phyloP scores from a whole-genome alignment of 2,797 vertebrate genomes.

The Enteromius paludinosus region DNA sequence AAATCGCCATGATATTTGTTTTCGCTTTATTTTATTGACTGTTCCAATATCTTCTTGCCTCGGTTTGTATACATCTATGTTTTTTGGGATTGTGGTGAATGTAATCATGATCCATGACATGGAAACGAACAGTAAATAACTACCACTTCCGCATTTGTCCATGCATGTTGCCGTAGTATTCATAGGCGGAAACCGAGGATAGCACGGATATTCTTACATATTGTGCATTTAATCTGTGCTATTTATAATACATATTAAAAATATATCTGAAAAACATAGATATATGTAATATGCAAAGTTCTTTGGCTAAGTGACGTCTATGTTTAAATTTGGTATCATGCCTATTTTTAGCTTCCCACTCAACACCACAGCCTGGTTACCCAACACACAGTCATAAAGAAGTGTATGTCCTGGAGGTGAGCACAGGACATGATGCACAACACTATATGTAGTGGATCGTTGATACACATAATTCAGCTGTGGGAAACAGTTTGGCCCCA shows the following conservation, averaged over 20 bases:
- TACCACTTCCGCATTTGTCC: no score
- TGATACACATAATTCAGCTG: constrained; percentile 23
- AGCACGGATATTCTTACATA: no score
- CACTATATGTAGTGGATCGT: constrained; percentile 28
- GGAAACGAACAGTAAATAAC: no score
- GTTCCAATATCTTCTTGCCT: no score
- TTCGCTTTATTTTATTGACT: no score
- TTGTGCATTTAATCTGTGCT: neutral
- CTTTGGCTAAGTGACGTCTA: constrained; percentile 1
- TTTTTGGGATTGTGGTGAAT: no score
- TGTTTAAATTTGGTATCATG: constrained; percentile 38
- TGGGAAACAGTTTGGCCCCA: constrained; percentile 36
- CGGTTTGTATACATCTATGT: no score
- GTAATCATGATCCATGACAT: no score
- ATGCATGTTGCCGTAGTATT: no score
- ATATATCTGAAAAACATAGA: neutral
- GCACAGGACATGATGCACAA: constrained; percentile 7
- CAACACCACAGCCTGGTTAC: constrained; percentile 49
- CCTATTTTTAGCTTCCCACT: constrained; percentile 47
- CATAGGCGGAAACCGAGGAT: no score
- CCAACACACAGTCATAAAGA: constrained; percentile 27
- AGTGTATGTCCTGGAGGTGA: constrained; percentile 13
- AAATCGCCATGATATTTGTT: no score
- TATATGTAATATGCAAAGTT: no score
- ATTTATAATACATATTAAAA: neutral